A percentile compares a stretch with the other conserved stretches of the same genome.
These are phyloP conservation scores for Leptinotarsa rubiginosa DNA, from an alignment of 2,888 invertebrate species.

Conservation along the genomic window DNA sequence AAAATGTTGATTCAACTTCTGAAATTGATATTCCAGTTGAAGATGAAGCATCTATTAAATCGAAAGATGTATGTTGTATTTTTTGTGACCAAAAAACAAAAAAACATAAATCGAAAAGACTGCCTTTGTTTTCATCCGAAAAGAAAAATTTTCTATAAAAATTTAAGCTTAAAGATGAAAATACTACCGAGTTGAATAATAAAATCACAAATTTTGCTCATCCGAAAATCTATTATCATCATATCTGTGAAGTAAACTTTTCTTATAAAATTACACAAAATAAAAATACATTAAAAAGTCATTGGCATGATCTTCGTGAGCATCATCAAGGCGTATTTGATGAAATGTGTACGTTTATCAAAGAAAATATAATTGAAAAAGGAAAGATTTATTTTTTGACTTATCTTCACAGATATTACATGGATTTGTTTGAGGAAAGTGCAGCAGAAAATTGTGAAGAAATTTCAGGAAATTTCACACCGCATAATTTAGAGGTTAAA, in stretches of 20 bases:
- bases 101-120: slow-evolving; percentile 6
- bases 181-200: neutral
- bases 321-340: slow-evolving; percentile 7
- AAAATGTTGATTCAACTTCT: slow-evolving; percentile 1
- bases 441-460: slow-evolving; percentile 1
- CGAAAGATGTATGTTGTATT: neutral
- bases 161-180: neutral
- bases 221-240: slow-evolving; percentile 1
- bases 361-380: neutral
- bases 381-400: too few species aligned
- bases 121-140: neutral
- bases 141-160: neutral
- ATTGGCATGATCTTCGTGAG: slow-evolving; percentile 1
- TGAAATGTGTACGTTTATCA: neutral
- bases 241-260: neutral
- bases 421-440: too few species aligned
- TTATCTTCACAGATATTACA: neutral
- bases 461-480: neutral
- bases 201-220: neutral
- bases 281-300: slow-evolving; percentile 3
- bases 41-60: slow-evolving; percentile 4
- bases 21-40: neutral
- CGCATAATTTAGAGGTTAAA: neutral
- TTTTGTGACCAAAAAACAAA: slow-evolving; percentile 4
- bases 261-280: slow-evolving; percentile 3